Evolutionary conservation across 1,140 invertebrate species (phyloP).

Genomic region (Apis laboriosa): DNA sequence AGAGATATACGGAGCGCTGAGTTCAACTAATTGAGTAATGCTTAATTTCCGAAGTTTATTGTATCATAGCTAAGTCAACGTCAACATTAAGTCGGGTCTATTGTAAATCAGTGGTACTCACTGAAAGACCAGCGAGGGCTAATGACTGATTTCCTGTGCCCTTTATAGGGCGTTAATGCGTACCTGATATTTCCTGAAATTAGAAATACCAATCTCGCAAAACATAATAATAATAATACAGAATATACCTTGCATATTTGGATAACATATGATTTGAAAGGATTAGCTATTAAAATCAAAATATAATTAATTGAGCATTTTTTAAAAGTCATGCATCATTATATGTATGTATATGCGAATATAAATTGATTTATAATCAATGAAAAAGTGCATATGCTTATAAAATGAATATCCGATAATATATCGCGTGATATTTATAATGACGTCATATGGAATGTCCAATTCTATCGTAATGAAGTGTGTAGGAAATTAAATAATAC

Average conservation of each 20-base stretch:
- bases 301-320: not conserved
- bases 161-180: conserved; percentile 28
- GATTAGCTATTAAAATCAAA: not conserved
- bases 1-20: not conserved
- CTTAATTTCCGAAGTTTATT: conserved; percentile 48
- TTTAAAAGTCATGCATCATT: not conserved
- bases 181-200: conserved; percentile 31
- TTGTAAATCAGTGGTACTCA: conserved; percentile 44
- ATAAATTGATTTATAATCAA: not conserved
- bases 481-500: not conserved
- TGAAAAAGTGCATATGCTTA: not conserved
- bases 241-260: not conserved
- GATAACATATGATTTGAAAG: not conserved
- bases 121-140: conserved; percentile 24
- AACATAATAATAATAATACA: not conserved
- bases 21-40: conserved; percentile 31
- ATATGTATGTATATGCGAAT: not conserved
- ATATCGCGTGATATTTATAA: not conserved
- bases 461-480: conserved; percentile 16
- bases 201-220: conserved; percentile 29
- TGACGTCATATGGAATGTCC: not conserved
- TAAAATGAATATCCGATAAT: no score
- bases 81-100: conserved; percentile 15
- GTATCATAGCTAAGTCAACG: conserved; percentile 38
- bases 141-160: conserved; percentile 41